Conservation (phyloP, 2,888 invertebrate species). For the Cheilosia grossa region DNA sequence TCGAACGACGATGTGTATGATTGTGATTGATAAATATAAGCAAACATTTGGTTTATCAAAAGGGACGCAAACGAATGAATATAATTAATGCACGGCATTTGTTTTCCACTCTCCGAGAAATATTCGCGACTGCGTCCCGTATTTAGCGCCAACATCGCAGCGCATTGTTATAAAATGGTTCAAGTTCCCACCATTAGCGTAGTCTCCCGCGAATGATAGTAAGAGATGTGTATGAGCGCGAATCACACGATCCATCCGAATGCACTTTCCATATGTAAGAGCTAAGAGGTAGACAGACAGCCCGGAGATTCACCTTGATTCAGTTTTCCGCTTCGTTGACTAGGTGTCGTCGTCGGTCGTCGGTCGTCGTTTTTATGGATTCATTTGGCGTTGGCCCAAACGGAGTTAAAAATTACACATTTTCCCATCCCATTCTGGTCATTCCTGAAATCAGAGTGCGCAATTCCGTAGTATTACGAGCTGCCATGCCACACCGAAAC, state of each 20-base stretch:
- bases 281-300: constrained; percentile 41
- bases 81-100: constrained; percentile 39
- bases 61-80: neutral
- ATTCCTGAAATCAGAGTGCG: constrained; percentile 64
- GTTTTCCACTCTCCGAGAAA: neutral
- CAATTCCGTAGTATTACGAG: constrained; percentile 52
- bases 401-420: constrained; percentile 26
- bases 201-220: constrained; percentile 22
- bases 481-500: constrained; percentile 14
- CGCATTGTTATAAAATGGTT: constrained; percentile 30
- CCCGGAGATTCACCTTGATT: constrained; percentile 65
- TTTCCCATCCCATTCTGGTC: constrained; percentile 50
- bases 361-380: constrained; percentile 53
- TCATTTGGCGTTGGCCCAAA: constrained; percentile 38
- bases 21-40: constrained; percentile 44
- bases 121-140: constrained; percentile 24
- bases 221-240: constrained; percentile 41
- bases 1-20: neutral
- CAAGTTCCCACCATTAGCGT: constrained; percentile 52
- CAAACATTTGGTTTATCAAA: constrained; percentile 19
- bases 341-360: constrained; percentile 20
- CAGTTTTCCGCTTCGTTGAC: constrained; percentile 66
- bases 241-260: constrained; percentile 64
- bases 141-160: constrained; percentile 5
- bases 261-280: constrained; percentile 51